Evolutionary conservation across 2,888 invertebrate species (phyloP).

Genomic region (Agrotis ipsilon): DNA sequence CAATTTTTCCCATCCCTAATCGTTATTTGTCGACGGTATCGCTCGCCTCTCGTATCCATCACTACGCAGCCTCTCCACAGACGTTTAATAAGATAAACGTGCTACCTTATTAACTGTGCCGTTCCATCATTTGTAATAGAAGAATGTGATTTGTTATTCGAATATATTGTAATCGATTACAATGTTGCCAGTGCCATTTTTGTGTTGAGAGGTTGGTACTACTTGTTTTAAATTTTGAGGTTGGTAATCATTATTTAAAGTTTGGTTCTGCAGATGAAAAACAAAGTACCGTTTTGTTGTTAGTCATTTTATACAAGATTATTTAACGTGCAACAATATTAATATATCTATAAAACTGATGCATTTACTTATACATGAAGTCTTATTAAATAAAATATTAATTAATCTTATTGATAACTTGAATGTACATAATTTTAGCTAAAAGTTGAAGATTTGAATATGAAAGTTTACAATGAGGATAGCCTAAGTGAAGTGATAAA

Average conservation of each 20-base stretch:
- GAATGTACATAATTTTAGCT: not conserved
- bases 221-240: slow-evolving; percentile 27
- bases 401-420: not conserved
- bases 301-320: slow-evolving; percentile 16
- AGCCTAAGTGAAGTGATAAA: too few species aligned
- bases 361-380: not conserved
- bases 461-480: not conserved
- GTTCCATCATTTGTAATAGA: slow-evolving; percentile 77
- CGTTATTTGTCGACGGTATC: slow-evolving; percentile 85
- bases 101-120: slow-evolving; percentile 85
- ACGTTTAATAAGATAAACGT: slow-evolving; percentile 84
- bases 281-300: not conserved
- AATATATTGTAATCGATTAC: slow-evolving; percentile 66
- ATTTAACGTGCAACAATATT: not conserved
- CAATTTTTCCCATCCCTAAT: slow-evolving; percentile 70
- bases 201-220: slow-evolving; percentile 55
- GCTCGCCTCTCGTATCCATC: slow-evolving; percentile 82
- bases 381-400: too few species aligned
- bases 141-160: slow-evolving; percentile 66
- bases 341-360: not conserved
- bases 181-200: slow-evolving; percentile 61
- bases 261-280: not conserved
- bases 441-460: not conserved
- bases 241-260: slow-evolving; percentile 17
- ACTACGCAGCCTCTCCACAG: slow-evolving; percentile 67